phyloP scores from a whole-genome alignment of 2,888 invertebrate genomes.

The Caenorhabditis macrosperma region DNA sequence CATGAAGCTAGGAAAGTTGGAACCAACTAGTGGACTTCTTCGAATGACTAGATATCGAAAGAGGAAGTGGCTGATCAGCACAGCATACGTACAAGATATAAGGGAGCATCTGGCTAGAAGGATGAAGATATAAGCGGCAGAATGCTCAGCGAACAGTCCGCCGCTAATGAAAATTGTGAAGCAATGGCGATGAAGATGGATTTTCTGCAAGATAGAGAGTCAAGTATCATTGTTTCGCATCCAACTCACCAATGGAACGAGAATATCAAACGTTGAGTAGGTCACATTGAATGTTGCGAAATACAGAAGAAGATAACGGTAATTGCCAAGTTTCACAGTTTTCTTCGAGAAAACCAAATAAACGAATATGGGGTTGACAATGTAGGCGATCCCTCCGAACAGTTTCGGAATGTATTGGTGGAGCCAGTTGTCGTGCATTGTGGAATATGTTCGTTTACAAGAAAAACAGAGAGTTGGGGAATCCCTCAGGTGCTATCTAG shows the following conservation, averaged over 20 bases:
- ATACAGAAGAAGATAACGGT: slow-evolving; percentile 13
- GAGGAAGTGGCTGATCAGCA: slow-evolving; percentile 29
- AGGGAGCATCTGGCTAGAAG: slow-evolving; percentile 13
- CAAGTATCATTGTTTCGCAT: too few relatives aligned
- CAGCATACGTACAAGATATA: slow-evolving; percentile 15
- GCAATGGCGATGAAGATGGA: slow-evolving; percentile 2
- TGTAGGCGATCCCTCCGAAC: slow-evolving; percentile 3
- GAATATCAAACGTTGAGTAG: slow-evolving; percentile 12
- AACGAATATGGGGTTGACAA: slow-evolving; percentile 20
- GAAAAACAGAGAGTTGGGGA: too few relatives aligned
- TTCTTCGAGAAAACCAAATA: slow-evolving; percentile 20
- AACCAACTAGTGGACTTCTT: not conserved
- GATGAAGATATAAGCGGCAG: not conserved
- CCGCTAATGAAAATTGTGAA: slow-evolving; percentile 8
- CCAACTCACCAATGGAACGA: slow-evolving; percentile 27
- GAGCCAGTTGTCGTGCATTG: slow-evolving; percentile 22
- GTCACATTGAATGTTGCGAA: slow-evolving; percentile 24
- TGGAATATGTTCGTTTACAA: not conserved
- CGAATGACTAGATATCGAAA: slow-evolving; percentile 14
- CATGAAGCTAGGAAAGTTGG: slow-evolving; percentile 6
- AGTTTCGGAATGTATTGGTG: slow-evolving; percentile 16
- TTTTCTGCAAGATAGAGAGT: not conserved
- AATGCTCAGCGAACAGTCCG: not conserved
- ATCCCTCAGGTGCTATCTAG: too few relatives aligned
- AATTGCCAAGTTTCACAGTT: slow-evolving; percentile 8